Base-by-base conservation (phyloP, 2,888 invertebrate genomes). In the Torymus aiolomorphi region DNA sequence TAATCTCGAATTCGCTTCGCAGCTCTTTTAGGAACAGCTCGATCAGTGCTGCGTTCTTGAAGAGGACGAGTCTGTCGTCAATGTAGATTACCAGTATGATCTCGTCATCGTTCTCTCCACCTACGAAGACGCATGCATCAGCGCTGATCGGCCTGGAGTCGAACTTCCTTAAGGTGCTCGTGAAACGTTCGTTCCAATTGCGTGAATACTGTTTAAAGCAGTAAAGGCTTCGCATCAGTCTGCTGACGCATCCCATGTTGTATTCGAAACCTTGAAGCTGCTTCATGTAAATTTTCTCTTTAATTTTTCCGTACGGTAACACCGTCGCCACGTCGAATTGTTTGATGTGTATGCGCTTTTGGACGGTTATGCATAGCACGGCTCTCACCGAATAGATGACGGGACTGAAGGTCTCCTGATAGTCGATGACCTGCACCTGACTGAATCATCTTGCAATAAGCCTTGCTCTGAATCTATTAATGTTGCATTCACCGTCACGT, bases 301-400 rank as follows among this genome's bases (percentile, higher is more conserved):
- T n/a, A n/a, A n/a, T n/a, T n/a, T n/a, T n/a, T n/a, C n/a, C n/a
- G n/a, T n/a, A n/a, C n/a, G n/a, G n/a, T n/a, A n/a, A n/a, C n/a
- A n/a, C n/a, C n/a, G n/a, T n/a, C n/a, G n/a, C n/a, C n/a, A n/a
- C n/a, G n/a, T n/a, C n/a, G n/a, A n/a, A n/a, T n/a, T n/a, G n/a
- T n/a, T n/a, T n/a, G n/a, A 54, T 54, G 2, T 54, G 2, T 14
- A 12, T 54, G 12, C 81, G 80, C 69, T 85, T 76, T 13, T 59
- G 82, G 18, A 85, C 87, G 70, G 85, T 85, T 49, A 87, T 54
- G 12, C 54, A 2, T 14, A 54, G 54, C 10, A 54, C 14, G 8
- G 14, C 54, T 54, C 54, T 8, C 2, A 54, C 14, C 12, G 54
- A 54, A 14, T 54, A 14, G 10, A 14, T 14, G 14, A 54, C 54